Evolutionary conservation across 2,797 vertebrate genomes (phyloP), one percentile per base, ranked within the genome.

Genomic region (Pseudomugil gertrudae): DNA sequence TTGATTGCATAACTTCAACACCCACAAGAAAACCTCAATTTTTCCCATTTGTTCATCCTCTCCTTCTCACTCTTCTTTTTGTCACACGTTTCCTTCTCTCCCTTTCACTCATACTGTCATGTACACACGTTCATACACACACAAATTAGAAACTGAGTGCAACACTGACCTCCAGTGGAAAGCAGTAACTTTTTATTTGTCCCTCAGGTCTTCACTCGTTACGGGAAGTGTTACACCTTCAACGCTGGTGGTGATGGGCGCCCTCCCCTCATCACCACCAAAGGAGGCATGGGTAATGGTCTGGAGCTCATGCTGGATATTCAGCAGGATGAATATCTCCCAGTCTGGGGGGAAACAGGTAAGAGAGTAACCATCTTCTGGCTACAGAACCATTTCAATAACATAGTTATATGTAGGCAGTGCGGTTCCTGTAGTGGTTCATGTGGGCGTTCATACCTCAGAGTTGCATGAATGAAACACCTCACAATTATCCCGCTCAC

Each of bases 271-370:
- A 88, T 96, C 87, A 98, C 96, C 71, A 95, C 96, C 85, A 99
- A 98, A 82, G 97, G 97, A 1, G 98, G 98, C 13, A 99, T 97
- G 14, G 97, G 98, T 9, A 99, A 98, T 0, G 98, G 98, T 4
- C 94, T 99, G 74, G 98, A 99, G 92, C 93, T 99, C 87, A 99
- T 99, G 98, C 88, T 98, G 90, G 98, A 99, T 87, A 99, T 99
- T 76, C 97, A 99, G 80, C 97, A 98, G 86, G 97, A 99, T 24
- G 97, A 99, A 84, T 98, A 98, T 84, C 93, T 99, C 76, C 97
- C 97, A 0, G 95, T 99, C 35, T 99, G 97, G 97, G 97, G 97
- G 69, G 98, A 99, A 78, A 97, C 97, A 43, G 97, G 97, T 99
- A 91, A 84, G 91, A 3, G 0, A 21, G 4, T 0, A 9, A 50